Base-by-base conservation (phyloP, 2,797 vertebrate species). In the Phoebastria nigripes region DNA sequence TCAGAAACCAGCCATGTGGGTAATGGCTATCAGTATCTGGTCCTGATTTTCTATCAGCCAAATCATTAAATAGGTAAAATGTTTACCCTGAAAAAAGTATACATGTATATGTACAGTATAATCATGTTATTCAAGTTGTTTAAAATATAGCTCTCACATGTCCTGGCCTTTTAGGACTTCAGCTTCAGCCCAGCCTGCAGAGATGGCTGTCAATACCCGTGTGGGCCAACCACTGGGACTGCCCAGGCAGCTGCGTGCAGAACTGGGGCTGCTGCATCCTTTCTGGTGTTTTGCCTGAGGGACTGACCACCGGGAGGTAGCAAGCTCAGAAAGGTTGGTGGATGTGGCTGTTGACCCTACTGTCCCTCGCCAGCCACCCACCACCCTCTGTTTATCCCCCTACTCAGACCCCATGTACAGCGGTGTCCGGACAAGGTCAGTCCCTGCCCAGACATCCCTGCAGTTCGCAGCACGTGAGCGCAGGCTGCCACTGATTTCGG, bases 401-500 rank as follows among this genome's bases (percentile, higher is more conserved):
- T 15, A 4, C 28, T 31, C 41, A 79, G 73, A 10, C 24, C 14
- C 15, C 47, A 8, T 2, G 6, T 11, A 11, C 12, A 18, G 59
- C 8, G 1, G 15, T 15, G 20, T 58, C 25, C 0, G 0, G 25
- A 15, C 11, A 22, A 20, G 14, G n/a, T 16, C 24, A 1, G 46
- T 18, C 31, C 18, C 59, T 67, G 47, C 11, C 11, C 4, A 3
- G 44, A 31, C 9, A 1, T 2, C 18, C 8, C 19, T 29, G 69
- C 9, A 33, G 15, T 3, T 71, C 44, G 12, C 46, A 47, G 26
- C 12, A 7, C 4, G 1, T 13, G 22, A 72, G 26, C 25, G n/a
- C 25, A 39, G 24, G 11, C 26, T 87, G 37, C 15, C 26, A 9
- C 19, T 3, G 5, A 6, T 42, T 26, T 8, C 0, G 1, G 4